Evolutionary conservation across 2,888 invertebrate species (phyloP), one percentile per base, ranked within the genome.

Genomic region (Ornithoptera alexandrae): DNA sequence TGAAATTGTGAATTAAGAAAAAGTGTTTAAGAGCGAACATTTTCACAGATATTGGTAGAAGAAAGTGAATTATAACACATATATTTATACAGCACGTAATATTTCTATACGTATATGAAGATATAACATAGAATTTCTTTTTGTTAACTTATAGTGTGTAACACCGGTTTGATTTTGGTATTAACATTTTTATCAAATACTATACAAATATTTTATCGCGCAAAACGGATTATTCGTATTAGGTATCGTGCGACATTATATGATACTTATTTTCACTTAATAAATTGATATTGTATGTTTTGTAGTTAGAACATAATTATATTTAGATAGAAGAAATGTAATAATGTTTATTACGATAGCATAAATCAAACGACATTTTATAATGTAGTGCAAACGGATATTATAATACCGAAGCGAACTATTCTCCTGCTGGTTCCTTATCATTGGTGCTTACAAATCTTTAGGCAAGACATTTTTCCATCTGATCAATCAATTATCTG

Each of bases 301-400:
- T 36, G 69, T 65, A 46, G 61, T 65, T 66, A 65, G 30, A 46
- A 50, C 65, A 62, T 69, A 66, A 69, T 65, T 62, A 62, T 66
- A 69, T 69, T 69, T 62, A 69, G 69, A 66, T 69, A 69, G 24
- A 8, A 50, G 62, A 62, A 62, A 69, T 66, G 61, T 65, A 62
- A 57, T 57, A 69, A 65, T 50, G 60, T 69, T 69, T 69, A 69
- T 66, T 65, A 36, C 61, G 18, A 61, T 15, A 50, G 18, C 20
- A 69, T 69, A 69, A 65, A 69, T 62, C 62, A 58, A 65, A 30
- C 12, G 22, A 53, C 36, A 36, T 59, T 15, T 64, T 46, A 64
- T 64, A 68, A 36, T 18, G 22, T 8, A n/a, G 24, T 58, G 8
- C 17, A 57, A 65, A 15, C 42, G 39, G 39, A 39, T 39, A 12